Evolutionary conservation across 2,113 vertebrate species (phyloP).

Genomic region (Mesoclemmys tuberculata): DNA sequence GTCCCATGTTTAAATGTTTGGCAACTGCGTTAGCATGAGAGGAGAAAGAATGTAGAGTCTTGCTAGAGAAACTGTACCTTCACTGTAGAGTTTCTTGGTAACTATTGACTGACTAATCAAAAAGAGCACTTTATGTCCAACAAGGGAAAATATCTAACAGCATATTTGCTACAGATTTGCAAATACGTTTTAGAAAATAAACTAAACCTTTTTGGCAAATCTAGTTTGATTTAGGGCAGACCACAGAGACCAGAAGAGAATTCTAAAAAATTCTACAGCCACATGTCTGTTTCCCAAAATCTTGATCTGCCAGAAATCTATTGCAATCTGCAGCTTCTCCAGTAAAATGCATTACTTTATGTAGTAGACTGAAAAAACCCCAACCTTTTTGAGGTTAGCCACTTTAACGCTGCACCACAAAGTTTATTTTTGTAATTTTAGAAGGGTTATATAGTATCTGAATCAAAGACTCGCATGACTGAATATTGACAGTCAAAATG

Average conservation of each 20-base stretch:
- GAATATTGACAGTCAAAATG: neutral
- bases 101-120: neutral
- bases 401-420: constrained; percentile 55
- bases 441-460: constrained; percentile 15
- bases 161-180: neutral
- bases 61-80: neutral
- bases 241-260: constrained; percentile 29
- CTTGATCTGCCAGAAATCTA: constrained; percentile 26
- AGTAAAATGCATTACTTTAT: constrained; percentile 18
- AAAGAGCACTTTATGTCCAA: constrained; percentile 75
- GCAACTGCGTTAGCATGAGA: neutral
- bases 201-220: constrained; percentile 40
- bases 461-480: neutral
- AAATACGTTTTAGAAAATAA: constrained; percentile 31
- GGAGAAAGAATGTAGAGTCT: neutral
- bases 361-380: constrained; percentile 26
- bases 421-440: constrained; percentile 80
- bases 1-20: constrained; percentile 86
- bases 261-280: neutral
- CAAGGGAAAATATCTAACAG: constrained; percentile 37
- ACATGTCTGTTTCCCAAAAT: constrained; percentile 7
- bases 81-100: constrained; percentile 7
- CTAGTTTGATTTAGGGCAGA: constrained; percentile 56
- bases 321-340: constrained; percentile 2
- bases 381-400: constrained; percentile 45